Conservation (phyloP, 2,113 vertebrate genomes). For the Bubo blakistoni region DNA sequence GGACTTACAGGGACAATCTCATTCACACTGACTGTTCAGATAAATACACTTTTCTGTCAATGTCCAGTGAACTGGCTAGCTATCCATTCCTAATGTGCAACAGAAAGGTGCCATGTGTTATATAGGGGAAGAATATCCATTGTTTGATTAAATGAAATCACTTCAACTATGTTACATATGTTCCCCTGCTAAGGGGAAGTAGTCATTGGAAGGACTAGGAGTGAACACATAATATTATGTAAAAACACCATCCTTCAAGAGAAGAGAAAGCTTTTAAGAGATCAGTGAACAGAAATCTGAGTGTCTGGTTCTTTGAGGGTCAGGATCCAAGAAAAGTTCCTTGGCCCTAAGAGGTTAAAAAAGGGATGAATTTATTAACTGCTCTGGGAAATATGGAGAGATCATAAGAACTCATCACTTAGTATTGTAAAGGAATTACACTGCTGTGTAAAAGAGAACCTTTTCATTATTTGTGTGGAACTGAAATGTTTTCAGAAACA, state of each 20-base stretch:
- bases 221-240: neutral
- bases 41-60: neutral
- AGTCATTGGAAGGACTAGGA: neutral
- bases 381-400: neutral
- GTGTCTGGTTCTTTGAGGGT: neutral
- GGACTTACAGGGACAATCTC: neutral
- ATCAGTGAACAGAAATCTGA: neutral
- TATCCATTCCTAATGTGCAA: neutral
- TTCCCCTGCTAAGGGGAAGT: neutral
- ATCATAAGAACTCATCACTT: neutral
- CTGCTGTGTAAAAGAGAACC: neutral
- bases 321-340: neutral
- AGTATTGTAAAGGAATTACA: neutral
- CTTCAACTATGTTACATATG: neutral
- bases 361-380: neutral
- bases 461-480: neutral
- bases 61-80: neutral
- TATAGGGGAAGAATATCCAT: neutral
- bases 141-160: neutral
- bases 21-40: neutral
- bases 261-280: neutral
- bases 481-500: neutral
- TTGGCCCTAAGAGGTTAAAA: neutral
- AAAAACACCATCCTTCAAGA: neutral
- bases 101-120: neutral